Evolutionary conservation across 2,113 vertebrate genomes (phyloP).

Genomic region (Cinclus mexicanus): DNA sequence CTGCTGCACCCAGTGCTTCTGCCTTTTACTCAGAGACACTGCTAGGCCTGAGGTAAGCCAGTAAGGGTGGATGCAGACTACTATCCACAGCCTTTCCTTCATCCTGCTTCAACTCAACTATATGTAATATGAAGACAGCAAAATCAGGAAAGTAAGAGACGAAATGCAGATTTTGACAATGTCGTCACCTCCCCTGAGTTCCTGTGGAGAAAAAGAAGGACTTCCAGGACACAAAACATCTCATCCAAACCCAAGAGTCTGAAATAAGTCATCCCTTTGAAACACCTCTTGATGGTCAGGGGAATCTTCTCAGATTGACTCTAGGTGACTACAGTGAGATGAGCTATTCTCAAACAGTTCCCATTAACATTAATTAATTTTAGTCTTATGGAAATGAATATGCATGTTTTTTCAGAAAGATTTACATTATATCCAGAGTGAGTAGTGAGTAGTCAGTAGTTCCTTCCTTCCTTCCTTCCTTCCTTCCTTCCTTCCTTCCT

Average conservation of each 20-base stretch:
- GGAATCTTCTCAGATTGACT: neutral
- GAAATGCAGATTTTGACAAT: accelerated
- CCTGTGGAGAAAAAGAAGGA: neutral
- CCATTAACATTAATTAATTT: neutral
- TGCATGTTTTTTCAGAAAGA: neutral
- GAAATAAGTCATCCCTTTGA: neutral
- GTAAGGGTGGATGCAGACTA: neutral
- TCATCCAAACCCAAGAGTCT: neutral
- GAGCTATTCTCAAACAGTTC: neutral
- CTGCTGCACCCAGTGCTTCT: neutral
- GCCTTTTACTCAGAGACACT: neutral
- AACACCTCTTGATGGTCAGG: neutral
- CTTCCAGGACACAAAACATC: neutral
- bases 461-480: neutral
- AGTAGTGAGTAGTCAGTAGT: accelerated
- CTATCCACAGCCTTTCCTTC: neutral
- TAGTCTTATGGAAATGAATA: neutral
- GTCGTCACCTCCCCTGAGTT: neutral
- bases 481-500: neutral
- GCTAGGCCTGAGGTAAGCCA: neutral
- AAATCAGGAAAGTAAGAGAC: neutral
- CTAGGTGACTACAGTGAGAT: neutral
- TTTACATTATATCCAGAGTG: neutral
- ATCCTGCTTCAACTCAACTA: neutral
- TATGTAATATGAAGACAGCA: neutral